Conservation (phyloP, 2,113 vertebrate genomes). For the Elephas maximus region DNA sequence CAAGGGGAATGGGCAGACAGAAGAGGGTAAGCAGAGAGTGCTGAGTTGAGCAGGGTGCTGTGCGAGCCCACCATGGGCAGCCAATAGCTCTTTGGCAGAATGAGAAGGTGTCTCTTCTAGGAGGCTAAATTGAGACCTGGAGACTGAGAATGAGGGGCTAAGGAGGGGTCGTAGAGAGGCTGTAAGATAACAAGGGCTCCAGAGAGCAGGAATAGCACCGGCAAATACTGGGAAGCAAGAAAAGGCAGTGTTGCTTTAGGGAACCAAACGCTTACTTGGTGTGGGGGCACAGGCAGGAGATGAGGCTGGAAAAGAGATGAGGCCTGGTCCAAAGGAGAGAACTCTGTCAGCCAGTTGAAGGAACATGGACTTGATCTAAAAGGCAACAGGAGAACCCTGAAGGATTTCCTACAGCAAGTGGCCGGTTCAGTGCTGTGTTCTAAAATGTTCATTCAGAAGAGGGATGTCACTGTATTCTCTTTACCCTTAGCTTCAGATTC, state of each 20-base stretch:
- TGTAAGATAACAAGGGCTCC: background rate
- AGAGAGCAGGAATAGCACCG: background rate
- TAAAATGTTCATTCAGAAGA: background rate
- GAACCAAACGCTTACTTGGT: background rate
- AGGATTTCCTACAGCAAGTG: background rate
- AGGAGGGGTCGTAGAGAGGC: background rate
- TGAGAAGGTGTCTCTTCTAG: background rate
- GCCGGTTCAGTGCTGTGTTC: background rate
- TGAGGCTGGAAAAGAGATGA: background rate
- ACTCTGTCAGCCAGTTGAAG: background rate
- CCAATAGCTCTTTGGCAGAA: background rate
- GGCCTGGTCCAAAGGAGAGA: background rate
- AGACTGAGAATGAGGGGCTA: background rate
- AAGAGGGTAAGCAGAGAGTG: background rate
- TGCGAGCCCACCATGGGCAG: background rate
- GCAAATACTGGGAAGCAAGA: background rate
- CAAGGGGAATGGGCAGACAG: background rate
- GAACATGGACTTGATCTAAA: background rate
- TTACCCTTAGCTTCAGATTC: background rate
- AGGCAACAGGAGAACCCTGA: background rate
- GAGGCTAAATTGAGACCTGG: background rate
- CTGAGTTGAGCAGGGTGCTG: background rate
- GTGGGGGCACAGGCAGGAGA: background rate
- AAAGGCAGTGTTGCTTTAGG: background rate
- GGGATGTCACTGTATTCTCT: background rate